Conservation (phyloP, 1,140 invertebrate genomes). For the Papilio polyxenes region DNA sequence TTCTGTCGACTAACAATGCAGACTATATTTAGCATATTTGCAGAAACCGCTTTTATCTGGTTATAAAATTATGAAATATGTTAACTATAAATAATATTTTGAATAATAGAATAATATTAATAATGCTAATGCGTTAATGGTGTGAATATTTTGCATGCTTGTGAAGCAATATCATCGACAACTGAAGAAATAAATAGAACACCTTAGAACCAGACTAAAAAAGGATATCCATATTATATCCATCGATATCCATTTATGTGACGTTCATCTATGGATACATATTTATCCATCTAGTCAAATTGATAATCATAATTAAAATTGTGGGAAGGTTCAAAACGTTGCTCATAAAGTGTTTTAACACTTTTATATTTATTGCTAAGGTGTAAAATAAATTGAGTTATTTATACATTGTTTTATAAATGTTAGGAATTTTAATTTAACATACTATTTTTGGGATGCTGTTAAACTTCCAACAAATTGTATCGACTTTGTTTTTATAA, state of each 20-base stretch:
- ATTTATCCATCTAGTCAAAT: too few species aligned
- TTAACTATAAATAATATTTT: not conserved
- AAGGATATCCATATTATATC: too few species aligned
- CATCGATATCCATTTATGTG: too few species aligned
- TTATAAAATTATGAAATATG: not conserved
- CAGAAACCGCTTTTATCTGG: not conserved
- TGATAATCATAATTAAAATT: too few species aligned
- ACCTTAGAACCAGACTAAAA: too few species aligned
- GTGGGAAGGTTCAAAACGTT: too few species aligned
- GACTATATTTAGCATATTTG: not conserved
- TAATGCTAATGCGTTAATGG: not conserved
- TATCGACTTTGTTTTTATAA: not conserved
- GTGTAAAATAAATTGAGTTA: too few species aligned
- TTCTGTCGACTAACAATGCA: constrained; percentile 1
- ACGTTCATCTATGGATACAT: too few species aligned
- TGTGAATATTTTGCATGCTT: not conserved
- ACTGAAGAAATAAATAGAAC: not conserved
- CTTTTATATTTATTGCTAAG: too few species aligned
- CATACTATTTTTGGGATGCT: not conserved
- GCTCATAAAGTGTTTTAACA: too few species aligned
- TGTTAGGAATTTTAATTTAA: not conserved
- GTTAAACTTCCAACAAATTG: not conserved
- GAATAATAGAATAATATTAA: not conserved
- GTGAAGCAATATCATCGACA: not conserved
- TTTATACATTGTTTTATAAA: too few species aligned